These are phyloP conservation scores for Thinocorus orbignyianus DNA, from an alignment of 2,113 vertebrate genomes.

Conservation along the genomic window DNA sequence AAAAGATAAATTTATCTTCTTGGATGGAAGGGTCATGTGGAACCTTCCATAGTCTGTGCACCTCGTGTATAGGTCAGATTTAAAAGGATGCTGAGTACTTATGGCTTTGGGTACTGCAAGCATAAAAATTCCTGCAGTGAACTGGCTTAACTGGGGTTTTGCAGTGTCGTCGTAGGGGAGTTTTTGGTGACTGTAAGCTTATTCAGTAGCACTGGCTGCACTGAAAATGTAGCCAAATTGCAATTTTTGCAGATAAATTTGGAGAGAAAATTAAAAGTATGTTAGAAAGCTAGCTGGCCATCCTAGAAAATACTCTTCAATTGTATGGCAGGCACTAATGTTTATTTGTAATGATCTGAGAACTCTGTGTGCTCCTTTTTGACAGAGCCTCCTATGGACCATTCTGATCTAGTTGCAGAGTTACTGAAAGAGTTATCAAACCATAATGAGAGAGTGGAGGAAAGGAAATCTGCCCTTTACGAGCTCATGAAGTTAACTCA, in stretches of 20 bases:
- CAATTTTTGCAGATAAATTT: background rate
- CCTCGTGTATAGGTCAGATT: background rate
- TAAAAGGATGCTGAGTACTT: background rate
- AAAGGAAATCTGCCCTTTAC: constrained; percentile 89
- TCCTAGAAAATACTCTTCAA: background rate
- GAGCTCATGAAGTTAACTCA: constrained; percentile 92
- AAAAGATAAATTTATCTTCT: background rate
- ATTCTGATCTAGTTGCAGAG: constrained; percentile 92
- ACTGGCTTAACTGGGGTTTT: background rate
- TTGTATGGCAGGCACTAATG: background rate
- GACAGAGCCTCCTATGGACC: constrained; percentile 87
- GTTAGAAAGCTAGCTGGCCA: background rate
- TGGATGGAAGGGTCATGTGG: background rate
- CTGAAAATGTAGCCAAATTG: background rate
- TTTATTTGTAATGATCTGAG: background rate
- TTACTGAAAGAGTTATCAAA: constrained; percentile 93
- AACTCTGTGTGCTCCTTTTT: background rate
- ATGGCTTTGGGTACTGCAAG: background rate
- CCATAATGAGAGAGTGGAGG: constrained; percentile 93
- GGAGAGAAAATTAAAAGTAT: background rate
- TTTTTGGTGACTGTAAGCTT: background rate
- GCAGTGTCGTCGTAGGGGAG: rapidly evolving
- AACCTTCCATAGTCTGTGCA: too few relatives aligned
- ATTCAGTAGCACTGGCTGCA: background rate
- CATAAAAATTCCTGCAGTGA: background rate